Percentiles rank a stretch among this genome's conserved stretches.
Evolutionary conservation across 2,797 vertebrate genomes (phyloP).

Genomic region (Hozukius guyotensis): DNA sequence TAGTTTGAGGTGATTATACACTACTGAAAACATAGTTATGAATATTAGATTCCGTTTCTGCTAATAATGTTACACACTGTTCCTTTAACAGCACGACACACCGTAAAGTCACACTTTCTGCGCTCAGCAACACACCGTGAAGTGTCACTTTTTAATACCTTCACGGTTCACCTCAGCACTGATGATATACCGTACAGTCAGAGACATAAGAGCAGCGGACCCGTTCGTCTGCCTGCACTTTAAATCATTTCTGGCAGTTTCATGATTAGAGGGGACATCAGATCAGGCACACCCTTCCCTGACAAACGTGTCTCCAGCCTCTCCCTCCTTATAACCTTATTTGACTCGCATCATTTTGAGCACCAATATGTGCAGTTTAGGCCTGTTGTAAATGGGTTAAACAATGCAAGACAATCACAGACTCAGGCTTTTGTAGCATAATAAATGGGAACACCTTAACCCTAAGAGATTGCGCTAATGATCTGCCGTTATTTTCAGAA

Average conservation of each 20-base stretch:
- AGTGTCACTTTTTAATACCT: background rate
- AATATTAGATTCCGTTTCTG: no score
- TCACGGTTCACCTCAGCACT: slow-evolving; percentile 17
- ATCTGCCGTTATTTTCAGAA: slow-evolving; percentile 21
- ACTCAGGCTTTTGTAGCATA: background rate
- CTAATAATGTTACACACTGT: background rate
- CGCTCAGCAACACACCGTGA: no score
- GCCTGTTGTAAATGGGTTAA: background rate
- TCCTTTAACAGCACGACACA: background rate
- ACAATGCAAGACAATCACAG: background rate
- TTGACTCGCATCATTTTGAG: background rate
- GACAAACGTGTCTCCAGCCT: slow-evolving; percentile 35
- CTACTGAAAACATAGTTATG: no score
- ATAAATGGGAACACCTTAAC: background rate
- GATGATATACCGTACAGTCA: slow-evolving; percentile 51
- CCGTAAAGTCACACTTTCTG: no score
- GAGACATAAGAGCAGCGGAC: slow-evolving; percentile 32
- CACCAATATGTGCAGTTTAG: background rate
- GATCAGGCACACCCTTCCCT: slow-evolving; percentile 6
- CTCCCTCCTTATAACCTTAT: background rate
- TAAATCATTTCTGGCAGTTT: slow-evolving; percentile 72
- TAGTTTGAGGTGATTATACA: no score
- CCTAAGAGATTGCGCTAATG: background rate
- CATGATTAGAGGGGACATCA: slow-evolving; percentile 63
- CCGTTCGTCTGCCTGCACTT: slow-evolving; percentile 39